Evolutionary conservation across 2,113 vertebrate species (phyloP), one percentile per base, ranked within the genome.

Genomic region (Vireo altiloquus): DNA sequence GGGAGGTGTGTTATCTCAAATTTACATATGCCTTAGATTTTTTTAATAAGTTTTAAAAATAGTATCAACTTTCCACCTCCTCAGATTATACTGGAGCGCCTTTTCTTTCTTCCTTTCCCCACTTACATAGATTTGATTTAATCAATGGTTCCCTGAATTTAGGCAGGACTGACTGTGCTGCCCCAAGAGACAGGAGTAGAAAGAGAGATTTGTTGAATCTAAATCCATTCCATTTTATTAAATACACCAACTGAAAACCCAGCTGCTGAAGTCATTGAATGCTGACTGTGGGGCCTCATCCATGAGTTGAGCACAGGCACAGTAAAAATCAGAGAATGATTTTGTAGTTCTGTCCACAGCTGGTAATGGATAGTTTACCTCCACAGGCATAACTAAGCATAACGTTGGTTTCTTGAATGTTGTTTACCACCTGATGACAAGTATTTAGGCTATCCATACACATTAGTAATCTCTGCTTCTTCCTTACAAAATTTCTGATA

Each of bases 1-100:
- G 16, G 24, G 86, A 92, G 70, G 4, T 53, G 25, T 81, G 79
- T 97, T 96, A 97, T 95, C 97, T 95, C 90, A 87, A 76, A 95
- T 92, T 94, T 88, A 42, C 95, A 97, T 90, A 96, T 59, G 66
- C 6, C 33, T 97, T 40, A 74, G 50, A 90, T 44, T n/a, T 77
- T 78, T 88, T 75, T 6, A 42, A 49, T 96, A 79, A 79, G 82
- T 83, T 82, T 95, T 93, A 56, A 94, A 97, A 93, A 97, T 91
- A 95, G 56, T 65, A 63, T 44, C 56, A 70, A 54, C 8, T 89
- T 77, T 31, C 57, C 23, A 80, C 57, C 59, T 90, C 53, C 56
- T 13, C 35, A 89, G 64, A 66, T 77, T 74, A 79, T 89, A 59
- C 17, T 84, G 66, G 44, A 59, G 39, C 21, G 77, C 31, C 18